Evolutionary conservation across 2,888 invertebrate genomes (phyloP).

Genomic region (Cephus pygmeus): DNA sequence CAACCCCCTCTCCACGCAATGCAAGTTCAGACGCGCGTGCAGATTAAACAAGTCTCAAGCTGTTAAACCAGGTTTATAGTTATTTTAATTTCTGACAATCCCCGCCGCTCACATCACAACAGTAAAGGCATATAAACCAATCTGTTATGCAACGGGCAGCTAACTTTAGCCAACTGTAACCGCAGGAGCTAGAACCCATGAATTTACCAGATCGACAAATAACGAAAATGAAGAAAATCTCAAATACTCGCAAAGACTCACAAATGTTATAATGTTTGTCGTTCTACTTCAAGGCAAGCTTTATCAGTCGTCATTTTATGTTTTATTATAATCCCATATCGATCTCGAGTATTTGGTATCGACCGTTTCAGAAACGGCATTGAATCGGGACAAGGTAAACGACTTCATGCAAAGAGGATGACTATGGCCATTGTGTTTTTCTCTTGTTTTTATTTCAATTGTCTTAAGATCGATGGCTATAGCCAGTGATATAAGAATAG

Average conservation of each 20-base stretch:
- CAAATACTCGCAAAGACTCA: not conserved
- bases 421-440: not conserved
- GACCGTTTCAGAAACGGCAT: too few relatives aligned
- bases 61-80: too few relatives aligned
- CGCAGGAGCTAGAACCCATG: not conserved
- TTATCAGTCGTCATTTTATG: not conserved
- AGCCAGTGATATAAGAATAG: not conserved
- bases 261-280: not conserved
- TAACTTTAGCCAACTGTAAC: not conserved
- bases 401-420: not conserved
- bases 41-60: too few relatives aligned
- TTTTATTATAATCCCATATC: not conserved
- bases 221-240: too few relatives aligned
- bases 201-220: too few relatives aligned
- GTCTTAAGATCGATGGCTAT: not conserved
- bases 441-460: not conserved
- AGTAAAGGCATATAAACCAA: slow-evolving; percentile 29
- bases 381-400: not conserved
- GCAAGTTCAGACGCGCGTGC: too few relatives aligned
- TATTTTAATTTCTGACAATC: too few relatives aligned
- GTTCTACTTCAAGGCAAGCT: not conserved
- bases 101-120: too few relatives aligned
- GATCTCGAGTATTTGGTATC: too few relatives aligned
- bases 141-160: slow-evolving; percentile 48
- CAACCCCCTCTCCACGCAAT: too few relatives aligned